Evolutionary conservation across 2,113 vertebrate species (phyloP).

Genomic region (Platichthys stellatus): DNA sequence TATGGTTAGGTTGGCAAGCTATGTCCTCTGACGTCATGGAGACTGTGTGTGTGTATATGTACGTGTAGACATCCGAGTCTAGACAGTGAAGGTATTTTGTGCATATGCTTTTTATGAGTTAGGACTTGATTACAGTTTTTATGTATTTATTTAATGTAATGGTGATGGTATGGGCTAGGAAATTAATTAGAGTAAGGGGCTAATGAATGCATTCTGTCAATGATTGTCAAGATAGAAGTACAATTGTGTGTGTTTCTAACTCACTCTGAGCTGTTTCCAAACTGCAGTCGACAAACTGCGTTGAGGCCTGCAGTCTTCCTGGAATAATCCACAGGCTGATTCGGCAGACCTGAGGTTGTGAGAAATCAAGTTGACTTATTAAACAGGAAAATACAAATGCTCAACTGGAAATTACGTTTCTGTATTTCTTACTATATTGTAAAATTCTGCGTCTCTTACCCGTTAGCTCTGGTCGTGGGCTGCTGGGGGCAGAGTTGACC

Average conservation of each 20-base stretch:
- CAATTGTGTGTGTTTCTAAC: conserved; percentile 44
- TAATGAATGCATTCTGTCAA: too few species aligned
- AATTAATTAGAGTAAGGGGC: too few species aligned
- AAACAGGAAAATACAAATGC: neutral
- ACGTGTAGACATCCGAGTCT: too few species aligned
- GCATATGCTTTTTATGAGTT: too few species aligned
- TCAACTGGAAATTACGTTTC: neutral
- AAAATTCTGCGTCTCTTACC: conserved; percentile 68
- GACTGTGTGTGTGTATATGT: neutral
- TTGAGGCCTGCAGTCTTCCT: conserved; percentile 74
- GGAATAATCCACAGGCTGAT: conserved; percentile 81
- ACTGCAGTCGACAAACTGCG: conserved; percentile 81
- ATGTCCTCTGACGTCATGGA: too few species aligned
- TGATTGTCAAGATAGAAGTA: too few species aligned
- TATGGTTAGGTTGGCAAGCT: too few species aligned
- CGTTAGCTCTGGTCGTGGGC: conserved; percentile 75
- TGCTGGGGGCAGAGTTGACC: conserved; percentile 87
- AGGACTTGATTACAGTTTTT: too few species aligned
- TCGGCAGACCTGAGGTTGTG: conserved; percentile 52
- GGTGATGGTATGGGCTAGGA: too few species aligned
- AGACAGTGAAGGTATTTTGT: too few species aligned
- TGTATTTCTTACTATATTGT: neutral
- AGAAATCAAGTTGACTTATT: neutral
- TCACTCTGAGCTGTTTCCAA: conserved; percentile 83
- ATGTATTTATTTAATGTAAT: too few species aligned